Percentiles rank a stretch among this genome's conserved stretches.
phyloP scores from a whole-genome alignment of 2,113 vertebrate genomes.

The Pycnonotus jocosus region DNA sequence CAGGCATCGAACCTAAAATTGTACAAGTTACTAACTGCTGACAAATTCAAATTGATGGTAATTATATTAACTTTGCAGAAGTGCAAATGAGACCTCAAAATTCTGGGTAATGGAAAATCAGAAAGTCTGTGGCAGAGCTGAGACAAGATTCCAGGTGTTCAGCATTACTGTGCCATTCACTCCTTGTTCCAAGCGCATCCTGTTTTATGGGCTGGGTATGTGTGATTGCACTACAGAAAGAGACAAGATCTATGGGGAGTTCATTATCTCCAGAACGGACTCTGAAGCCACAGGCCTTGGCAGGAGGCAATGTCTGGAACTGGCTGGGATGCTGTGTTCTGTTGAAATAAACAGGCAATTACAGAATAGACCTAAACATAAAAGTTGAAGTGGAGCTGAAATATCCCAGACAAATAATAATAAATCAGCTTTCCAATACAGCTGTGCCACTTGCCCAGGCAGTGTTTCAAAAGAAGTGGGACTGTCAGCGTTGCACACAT shows the following conservation, averaged over 20 bases:
- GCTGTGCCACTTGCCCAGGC: not conserved
- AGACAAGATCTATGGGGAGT: not conserved
- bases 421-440: not conserved
- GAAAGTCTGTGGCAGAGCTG: not conserved
- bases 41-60: not conserved
- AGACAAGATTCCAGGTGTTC: not conserved
- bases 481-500: not conserved
- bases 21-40: not conserved
- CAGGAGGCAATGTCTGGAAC: not conserved
- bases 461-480: not conserved
- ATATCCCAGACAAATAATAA: not conserved
- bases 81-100: not conserved
- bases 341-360: not conserved
- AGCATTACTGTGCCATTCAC: not conserved
- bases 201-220: not conserved
- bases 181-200: not conserved
- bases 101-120: not conserved
- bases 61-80: not conserved
- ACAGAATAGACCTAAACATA: not conserved
- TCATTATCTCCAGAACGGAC: not conserved
- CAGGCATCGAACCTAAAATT: not conserved
- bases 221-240: not conserved
- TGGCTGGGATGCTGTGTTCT: not conserved
- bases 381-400: not conserved
- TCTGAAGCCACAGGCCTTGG: not conserved